These are phyloP conservation scores for Xylota sylvarum DNA, from an alignment of 2,888 invertebrate species.

Conservation along the genomic window DNA sequence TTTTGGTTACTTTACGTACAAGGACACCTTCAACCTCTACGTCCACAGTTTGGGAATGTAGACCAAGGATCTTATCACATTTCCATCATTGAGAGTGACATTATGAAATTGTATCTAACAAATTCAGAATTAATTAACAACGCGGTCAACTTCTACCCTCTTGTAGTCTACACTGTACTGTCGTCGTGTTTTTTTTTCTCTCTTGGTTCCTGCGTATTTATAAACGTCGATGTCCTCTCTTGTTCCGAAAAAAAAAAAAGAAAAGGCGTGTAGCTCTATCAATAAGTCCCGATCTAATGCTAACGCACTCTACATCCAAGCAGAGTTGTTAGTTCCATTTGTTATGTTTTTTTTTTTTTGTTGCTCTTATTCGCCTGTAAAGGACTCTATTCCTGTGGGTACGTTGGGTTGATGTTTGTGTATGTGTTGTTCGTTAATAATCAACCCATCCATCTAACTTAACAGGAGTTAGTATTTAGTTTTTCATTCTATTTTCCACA, in stretches of 20 bases:
- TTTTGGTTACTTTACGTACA: too few relatives aligned
- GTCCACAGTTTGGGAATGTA: too few relatives aligned
- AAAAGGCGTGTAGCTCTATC: constrained; percentile 49
- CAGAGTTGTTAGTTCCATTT: constrained; percentile 57
- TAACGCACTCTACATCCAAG: constrained; percentile 51
- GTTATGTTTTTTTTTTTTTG: constrained; percentile 26
- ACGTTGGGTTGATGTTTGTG: constrained; percentile 34
- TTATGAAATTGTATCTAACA: too few relatives aligned
- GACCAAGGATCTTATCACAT: too few relatives aligned
- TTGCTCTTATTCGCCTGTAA: neutral
- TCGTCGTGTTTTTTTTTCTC: constrained; percentile 22
- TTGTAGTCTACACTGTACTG: constrained; percentile 13
- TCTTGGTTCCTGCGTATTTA: constrained; percentile 23
- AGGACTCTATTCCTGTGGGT: constrained; percentile 38
- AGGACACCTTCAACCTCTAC: too few relatives aligned
- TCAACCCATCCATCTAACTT: constrained; percentile 75
- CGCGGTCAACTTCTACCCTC: neutral
- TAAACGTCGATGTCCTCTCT: constrained; percentile 30
- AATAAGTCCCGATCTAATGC: constrained; percentile 57
- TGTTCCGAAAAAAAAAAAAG: constrained; percentile 5
- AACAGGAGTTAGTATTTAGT: constrained; percentile 72
- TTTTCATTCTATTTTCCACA: constrained; percentile 29
- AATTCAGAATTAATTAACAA: neutral
- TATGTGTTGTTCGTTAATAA: constrained; percentile 68
- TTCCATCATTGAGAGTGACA: neutral